A percentile compares a stretch with the other conserved stretches of the same genome.
phyloP scores from a whole-genome alignment of 2,888 invertebrate genomes.

The Cetonia aurata region DNA sequence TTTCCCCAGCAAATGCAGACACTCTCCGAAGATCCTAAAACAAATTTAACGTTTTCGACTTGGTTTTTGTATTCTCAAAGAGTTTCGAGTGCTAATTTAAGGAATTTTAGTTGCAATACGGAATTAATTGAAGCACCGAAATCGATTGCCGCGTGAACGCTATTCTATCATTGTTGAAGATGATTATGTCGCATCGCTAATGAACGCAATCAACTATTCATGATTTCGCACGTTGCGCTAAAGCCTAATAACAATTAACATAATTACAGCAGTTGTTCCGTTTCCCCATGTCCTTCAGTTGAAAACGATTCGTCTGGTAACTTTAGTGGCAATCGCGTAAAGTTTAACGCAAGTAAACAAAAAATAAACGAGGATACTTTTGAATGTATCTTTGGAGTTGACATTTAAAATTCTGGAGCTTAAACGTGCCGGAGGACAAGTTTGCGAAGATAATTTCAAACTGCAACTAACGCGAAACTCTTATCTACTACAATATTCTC shows the following conservation, averaged over 20 bases:
- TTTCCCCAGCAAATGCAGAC: neutral
- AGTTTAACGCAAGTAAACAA: neutral
- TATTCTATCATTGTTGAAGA: slow-evolving; percentile 40
- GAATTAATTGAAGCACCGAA: slow-evolving; percentile 30
- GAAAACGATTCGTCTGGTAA: neutral
- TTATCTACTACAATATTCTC: slow-evolving; percentile 8
- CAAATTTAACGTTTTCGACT: slow-evolving; percentile 19
- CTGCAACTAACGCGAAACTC: slow-evolving; percentile 14
- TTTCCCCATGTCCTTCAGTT: neutral
- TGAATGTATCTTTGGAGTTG: slow-evolving; percentile 8
- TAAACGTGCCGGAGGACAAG: slow-evolving; percentile 16
- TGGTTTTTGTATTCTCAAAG: neutral
- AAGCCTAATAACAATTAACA: slow-evolving; percentile 35
- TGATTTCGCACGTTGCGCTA: slow-evolving; percentile 29
- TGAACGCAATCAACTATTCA: slow-evolving; percentile 48
- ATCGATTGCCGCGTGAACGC: slow-evolving; percentile 20
- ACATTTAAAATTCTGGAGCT: slow-evolving; percentile 3
- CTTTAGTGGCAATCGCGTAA: neutral
- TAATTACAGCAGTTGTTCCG: slow-evolving; percentile 18
- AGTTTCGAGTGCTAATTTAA: slow-evolving; percentile 7
- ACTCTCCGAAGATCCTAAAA: slow-evolving; percentile 4
- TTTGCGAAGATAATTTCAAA: slow-evolving; percentile 3
- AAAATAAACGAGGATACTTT: neutral
- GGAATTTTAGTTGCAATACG: slow-evolving; percentile 3
- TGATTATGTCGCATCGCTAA: slow-evolving; percentile 46